Conservation (phyloP, 2,113 vertebrate species). For the Nothoprocta perdicaria region DNA sequence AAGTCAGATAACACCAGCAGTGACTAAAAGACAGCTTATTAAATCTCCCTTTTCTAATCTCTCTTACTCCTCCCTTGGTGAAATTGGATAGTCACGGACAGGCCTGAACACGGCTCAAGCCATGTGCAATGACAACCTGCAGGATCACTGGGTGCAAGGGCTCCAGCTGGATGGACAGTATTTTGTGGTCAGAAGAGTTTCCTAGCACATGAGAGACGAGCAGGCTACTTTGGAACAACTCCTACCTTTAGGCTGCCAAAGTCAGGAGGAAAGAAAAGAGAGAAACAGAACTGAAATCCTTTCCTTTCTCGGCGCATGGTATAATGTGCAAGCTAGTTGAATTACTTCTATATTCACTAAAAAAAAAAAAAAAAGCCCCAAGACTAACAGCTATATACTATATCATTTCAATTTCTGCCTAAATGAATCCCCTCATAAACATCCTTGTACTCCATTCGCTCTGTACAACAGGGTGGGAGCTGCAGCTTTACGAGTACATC, state of each 20-base stretch:
- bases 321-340: accelerated
- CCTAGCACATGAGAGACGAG: neutral
- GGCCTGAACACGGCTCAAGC: neutral
- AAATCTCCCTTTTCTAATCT: neutral
- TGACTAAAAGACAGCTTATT: neutral
- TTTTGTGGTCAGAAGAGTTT: neutral
- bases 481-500: neutral
- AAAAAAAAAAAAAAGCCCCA: neutral
- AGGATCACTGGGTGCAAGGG: neutral
- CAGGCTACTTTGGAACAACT: neutral
- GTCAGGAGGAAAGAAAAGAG: neutral
- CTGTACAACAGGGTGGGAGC: neutral
- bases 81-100: neutral
- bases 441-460: neutral
- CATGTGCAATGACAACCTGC: neutral
- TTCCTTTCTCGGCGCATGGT: neutral
- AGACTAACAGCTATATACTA: too few species aligned
- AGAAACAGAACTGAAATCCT: neutral
- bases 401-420: neutral
- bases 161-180: neutral
- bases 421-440: neutral
- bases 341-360: neutral
- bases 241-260: neutral
- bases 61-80: neutral
- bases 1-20: neutral